These are phyloP conservation scores for Aphelenchoides besseyi DNA, from an alignment of 1,140 invertebrate genomes.

Conservation along the genomic window DNA sequence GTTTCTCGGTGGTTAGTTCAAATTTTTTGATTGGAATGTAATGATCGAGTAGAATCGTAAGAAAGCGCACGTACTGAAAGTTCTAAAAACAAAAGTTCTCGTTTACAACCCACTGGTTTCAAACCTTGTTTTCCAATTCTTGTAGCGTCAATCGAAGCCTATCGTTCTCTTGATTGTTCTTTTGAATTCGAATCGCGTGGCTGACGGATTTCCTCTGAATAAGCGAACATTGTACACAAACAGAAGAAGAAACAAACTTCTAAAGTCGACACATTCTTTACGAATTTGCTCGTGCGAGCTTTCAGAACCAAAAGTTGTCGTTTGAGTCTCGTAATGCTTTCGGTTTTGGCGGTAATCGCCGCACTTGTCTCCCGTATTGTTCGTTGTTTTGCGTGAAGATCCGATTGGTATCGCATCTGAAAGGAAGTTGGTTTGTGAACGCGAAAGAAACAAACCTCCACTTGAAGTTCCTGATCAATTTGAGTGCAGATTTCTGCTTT, in stretches of 20 bases:
- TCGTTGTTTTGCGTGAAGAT: conserved; percentile 10
- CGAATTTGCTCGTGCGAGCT: background rate
- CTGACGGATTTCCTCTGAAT: background rate
- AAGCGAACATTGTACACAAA: background rate
- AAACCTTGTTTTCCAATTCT: too few species aligned
- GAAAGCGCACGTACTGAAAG: conserved; percentile 2
- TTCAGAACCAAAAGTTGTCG: background rate
- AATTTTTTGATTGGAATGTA: conserved; percentile 14
- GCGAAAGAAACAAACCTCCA: background rate
- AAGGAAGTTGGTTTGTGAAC: background rate
- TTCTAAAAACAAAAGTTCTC: conserved; percentile 7
- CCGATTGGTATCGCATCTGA: conserved; percentile 15
- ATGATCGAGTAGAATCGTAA: conserved; percentile 10
- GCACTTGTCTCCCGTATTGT: background rate
- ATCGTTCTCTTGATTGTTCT: background rate
- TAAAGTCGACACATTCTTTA: conserved; percentile 13
- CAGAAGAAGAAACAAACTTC: background rate
- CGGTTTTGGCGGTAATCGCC: background rate
- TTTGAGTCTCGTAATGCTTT: background rate
- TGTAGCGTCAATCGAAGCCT: background rate
- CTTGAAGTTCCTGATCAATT: conserved; percentile 7
- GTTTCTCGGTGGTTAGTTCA: background rate
- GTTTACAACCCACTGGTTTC: too few species aligned
- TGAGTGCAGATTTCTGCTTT: conserved; percentile 18
- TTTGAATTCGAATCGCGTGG: background rate